Evolutionary conservation across 2,888 invertebrate genomes (phyloP).

Genomic region (Neoaliturus tenellus): DNA sequence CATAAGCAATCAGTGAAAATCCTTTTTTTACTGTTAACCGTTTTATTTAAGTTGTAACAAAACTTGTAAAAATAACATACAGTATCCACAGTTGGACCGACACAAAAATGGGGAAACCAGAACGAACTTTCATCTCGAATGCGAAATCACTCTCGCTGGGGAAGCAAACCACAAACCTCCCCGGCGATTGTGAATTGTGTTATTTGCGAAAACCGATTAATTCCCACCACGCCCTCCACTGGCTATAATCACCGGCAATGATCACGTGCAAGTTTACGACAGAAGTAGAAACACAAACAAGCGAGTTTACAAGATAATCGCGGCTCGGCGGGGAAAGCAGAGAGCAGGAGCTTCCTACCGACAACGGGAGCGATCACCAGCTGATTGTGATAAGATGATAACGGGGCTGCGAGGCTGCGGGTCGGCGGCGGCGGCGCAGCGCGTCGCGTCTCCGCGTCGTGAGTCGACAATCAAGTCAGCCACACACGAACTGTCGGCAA

Average conservation of each 20-base stretch:
- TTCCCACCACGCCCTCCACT: neutral
- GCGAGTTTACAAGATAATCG: neutral
- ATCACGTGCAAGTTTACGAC: neutral
- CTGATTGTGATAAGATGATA: constrained; percentile 13
- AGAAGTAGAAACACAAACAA: constrained; percentile 5
- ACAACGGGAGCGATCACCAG: neutral
- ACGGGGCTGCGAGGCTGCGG: neutral
- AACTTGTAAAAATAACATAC: no score
- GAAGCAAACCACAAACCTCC: neutral
- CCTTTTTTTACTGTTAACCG: no score
- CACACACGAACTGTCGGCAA: neutral
- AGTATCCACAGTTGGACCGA: no score
- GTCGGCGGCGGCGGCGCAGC: no score
- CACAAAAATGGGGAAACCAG: neutral
- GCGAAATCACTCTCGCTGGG: neutral
- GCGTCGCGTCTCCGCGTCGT: neutral
- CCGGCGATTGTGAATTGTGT: neutral
- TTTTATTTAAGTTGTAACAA: no score
- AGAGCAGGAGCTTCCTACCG: neutral
- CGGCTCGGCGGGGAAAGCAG: constrained; percentile 6
- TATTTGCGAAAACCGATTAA: neutral
- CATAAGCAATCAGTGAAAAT: no score
- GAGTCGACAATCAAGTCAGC: neutral
- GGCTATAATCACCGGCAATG: neutral
- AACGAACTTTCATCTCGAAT: constrained; percentile 18